Conservation (phyloP, 2,888 invertebrate species). For the Synanthedon vespiformis region DNA sequence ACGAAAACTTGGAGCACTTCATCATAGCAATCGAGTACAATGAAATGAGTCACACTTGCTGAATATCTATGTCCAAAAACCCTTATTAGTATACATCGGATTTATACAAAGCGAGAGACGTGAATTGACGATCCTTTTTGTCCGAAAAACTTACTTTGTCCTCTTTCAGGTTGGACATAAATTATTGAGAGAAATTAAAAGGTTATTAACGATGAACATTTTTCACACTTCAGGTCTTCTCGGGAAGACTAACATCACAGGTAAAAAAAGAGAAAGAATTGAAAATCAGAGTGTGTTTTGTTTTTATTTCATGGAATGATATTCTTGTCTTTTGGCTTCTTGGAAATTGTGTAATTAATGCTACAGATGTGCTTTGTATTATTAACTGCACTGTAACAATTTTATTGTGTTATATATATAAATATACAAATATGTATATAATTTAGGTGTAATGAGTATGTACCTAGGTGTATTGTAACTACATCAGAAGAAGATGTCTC, state of each 20-base stretch:
- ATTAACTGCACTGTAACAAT: background rate
- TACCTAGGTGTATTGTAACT: too few species aligned
- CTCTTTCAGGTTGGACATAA: conserved; percentile 65
- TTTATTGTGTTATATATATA: too few species aligned
- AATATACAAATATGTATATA: too few species aligned
- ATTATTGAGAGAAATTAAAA: conserved; percentile 37
- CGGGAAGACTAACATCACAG: conserved; percentile 72
- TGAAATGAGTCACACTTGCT: conserved; percentile 41
- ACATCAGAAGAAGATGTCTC: too few species aligned
- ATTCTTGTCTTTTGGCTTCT: conserved; percentile 26
- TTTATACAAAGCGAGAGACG: conserved; percentile 18
- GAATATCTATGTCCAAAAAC: conserved; percentile 29
- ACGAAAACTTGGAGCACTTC: too few species aligned
- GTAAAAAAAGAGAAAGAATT: conserved; percentile 46
- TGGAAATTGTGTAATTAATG: conserved; percentile 12
- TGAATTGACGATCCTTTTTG: conserved; percentile 49
- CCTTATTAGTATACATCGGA: conserved; percentile 33
- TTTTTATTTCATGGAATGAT: conserved; percentile 50
- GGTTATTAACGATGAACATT: conserved; percentile 66
- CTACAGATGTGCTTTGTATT: background rate
- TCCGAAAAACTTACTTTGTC: conserved; percentile 47
- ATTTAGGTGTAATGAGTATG: too few species aligned
- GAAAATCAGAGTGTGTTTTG: conserved; percentile 37
- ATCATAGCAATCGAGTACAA: too few species aligned
- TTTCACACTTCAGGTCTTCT: conserved; percentile 73